Evolutionary conservation across 1,140 invertebrate species (phyloP), one percentile per base, ranked within the genome.

Genomic region (Andricus grossulariae): DNA sequence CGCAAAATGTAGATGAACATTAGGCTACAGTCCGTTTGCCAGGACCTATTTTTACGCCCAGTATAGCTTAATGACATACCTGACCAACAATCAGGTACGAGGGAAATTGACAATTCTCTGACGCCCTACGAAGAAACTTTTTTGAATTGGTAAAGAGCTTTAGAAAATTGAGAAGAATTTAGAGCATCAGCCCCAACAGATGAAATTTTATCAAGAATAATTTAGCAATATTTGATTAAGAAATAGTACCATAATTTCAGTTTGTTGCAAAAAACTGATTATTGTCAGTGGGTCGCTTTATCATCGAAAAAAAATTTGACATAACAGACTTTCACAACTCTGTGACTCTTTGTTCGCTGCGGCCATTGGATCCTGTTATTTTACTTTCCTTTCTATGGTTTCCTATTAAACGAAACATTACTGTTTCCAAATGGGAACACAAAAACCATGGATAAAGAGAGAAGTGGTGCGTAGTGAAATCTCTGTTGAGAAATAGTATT

Each of bases 1-100:
- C 87, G 84, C 84, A 87, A 90, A 91, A 91, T 89, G 88, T 86
- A 88, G 86, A 89, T 87, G 88, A 90, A 87, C 89, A 89, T 88
- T 88, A 87, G 87, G 83, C 86, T 82, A 83, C 60, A 66, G 60
- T 66, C 60, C 60, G 60, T 66, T 66, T 66, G 25, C 57, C 57
- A 66, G 57, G 57, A 32, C 60, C 60, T 32, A 66, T 66, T 66
- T 66, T n/a, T 39, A 39, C 25, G 16, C 39, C 25, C 60, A 66
- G 25, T 66, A 66, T 39, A 15, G 60, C 25, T 45, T 66, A 66
- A 66, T 66, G 57, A 13, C 21, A 12, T 25, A 66, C 57, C 25
- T 66, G 57, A 66, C 57, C 57, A 66, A 66, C 57, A 66, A 66
- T 66, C 57, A 66, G 32, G 57, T 57, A 21, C 19, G 19, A 57